These are phyloP conservation scores for Aselliscus stoliczkanus DNA, from an alignment of 2,797 vertebrate genomes.

Conservation along the genomic window DNA sequence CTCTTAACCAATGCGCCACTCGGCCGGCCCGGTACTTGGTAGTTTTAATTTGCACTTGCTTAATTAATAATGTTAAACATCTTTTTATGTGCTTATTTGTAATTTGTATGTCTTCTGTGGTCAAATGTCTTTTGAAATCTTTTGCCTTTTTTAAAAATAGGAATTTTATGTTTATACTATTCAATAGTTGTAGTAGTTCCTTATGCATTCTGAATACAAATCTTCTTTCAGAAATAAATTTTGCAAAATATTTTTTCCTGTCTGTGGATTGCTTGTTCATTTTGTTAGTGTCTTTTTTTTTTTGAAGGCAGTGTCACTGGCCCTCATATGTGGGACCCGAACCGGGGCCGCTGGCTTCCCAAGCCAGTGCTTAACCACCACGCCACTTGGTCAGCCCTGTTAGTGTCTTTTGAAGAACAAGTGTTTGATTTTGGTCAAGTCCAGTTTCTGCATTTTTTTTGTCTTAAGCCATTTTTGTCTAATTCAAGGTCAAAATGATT, in stretches of 20 bases:
- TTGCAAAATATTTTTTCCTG: not conserved
- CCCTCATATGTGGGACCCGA: too few species aligned
- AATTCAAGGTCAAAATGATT: not conserved
- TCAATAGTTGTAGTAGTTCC: not conserved
- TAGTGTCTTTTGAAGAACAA: slow-evolving; percentile 6
- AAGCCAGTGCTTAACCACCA: too few species aligned
- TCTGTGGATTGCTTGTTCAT: not conserved
- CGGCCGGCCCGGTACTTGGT: not conserved
- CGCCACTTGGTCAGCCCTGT: too few species aligned
- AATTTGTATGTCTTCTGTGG: not conserved
- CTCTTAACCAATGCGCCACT: too few species aligned
- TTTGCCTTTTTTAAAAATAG: not conserved
- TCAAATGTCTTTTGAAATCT: not conserved
- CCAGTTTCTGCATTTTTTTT: not conserved
- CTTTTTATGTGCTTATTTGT: slow-evolving; percentile 4
- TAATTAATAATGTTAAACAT: not conserved
- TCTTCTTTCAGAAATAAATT: slow-evolving; percentile 21
- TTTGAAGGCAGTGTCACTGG: too few species aligned
- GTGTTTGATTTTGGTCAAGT: not conserved
- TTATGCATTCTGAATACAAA: not conserved
- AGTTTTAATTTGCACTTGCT: slow-evolving; percentile 1
- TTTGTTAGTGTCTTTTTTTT: not conserved
- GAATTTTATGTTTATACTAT: not conserved
- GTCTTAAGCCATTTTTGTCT: not conserved
- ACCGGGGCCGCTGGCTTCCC: too few species aligned